Percentiles rank a stretch among this genome's conserved stretches.
These are phyloP conservation scores for Cylindroiulus punctatus DNA, from an alignment of 2,888 invertebrate species.

Conservation along the genomic window DNA sequence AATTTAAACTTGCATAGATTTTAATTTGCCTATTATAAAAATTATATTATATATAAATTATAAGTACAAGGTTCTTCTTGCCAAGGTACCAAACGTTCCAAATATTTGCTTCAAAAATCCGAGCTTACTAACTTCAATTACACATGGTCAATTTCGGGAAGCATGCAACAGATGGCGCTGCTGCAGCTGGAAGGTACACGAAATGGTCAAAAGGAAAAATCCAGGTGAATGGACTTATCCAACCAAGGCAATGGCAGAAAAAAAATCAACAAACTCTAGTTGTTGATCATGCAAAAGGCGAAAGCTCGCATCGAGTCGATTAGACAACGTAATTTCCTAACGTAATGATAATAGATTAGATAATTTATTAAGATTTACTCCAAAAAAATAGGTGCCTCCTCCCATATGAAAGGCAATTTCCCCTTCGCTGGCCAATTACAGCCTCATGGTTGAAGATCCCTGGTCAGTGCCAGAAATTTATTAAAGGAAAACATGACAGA, in stretches of 20 bases:
- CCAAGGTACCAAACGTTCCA: too few relatives aligned
- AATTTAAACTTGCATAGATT: too few relatives aligned
- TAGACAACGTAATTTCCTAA: background rate
- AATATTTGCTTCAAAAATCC: too few relatives aligned
- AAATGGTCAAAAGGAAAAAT: background rate
- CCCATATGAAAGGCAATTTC: background rate
- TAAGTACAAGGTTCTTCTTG: too few relatives aligned
- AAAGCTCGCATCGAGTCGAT: background rate
- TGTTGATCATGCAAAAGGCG: background rate
- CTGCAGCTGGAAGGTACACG: background rate
- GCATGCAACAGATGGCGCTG: background rate
- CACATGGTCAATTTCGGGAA: background rate
- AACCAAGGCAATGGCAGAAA: background rate
- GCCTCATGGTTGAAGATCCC: background rate
- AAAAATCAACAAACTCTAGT: background rate
- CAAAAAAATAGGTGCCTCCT: background rate
- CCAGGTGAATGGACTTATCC: background rate
- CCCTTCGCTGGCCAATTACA: background rate
- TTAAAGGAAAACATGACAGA: background rate
- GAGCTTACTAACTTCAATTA: too few relatives aligned
- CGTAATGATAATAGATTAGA: background rate
- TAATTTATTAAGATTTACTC: slow-evolving; percentile 1
- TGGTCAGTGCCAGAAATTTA: background rate
- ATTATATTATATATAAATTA: too few relatives aligned
- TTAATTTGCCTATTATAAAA: too few relatives aligned